These are phyloP conservation scores for Labeo calbasu DNA, from an alignment of 2,797 vertebrate genomes.

Conservation along the genomic window DNA sequence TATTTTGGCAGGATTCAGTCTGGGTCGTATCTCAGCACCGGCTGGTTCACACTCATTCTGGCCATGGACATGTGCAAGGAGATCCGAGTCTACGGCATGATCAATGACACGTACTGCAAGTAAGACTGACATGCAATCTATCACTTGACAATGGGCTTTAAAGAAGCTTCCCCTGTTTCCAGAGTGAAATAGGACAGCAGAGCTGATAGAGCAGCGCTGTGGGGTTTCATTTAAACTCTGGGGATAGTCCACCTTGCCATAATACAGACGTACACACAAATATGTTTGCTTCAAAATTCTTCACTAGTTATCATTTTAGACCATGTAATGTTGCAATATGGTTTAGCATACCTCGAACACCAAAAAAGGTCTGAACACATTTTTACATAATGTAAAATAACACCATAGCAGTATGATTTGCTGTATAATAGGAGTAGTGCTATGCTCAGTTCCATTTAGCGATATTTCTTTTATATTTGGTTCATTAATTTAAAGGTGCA, in stretches of 20 bases:
- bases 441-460: not conserved
- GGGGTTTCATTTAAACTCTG: not conserved
- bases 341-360: not conserved
- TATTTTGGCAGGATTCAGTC: conserved; percentile 90
- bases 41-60: conserved; percentile 98
- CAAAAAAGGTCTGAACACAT: not conserved
- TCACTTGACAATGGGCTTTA: conserved; percentile 9
- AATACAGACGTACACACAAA: not conserved
- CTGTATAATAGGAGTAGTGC: not conserved
- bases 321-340: not conserved
- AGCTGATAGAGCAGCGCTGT: not conserved
- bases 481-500: not conserved
- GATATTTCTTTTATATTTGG: not conserved
- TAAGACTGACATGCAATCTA: conserved; percentile 76
- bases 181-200: not conserved
- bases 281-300: not conserved
- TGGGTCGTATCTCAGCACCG: conserved; percentile 96
- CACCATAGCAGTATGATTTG: not conserved
- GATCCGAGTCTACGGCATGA: conserved; percentile 97
- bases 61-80: conserved; percentile 98
- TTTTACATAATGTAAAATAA: not conserved
- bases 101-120: conserved; percentile 99
- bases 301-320: not conserved
- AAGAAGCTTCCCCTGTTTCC: not conserved
- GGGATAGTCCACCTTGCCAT: not conserved